These are phyloP conservation scores for Hassar affinis DNA, from an alignment of 2,113 vertebrate genomes.

Conservation along the genomic window DNA sequence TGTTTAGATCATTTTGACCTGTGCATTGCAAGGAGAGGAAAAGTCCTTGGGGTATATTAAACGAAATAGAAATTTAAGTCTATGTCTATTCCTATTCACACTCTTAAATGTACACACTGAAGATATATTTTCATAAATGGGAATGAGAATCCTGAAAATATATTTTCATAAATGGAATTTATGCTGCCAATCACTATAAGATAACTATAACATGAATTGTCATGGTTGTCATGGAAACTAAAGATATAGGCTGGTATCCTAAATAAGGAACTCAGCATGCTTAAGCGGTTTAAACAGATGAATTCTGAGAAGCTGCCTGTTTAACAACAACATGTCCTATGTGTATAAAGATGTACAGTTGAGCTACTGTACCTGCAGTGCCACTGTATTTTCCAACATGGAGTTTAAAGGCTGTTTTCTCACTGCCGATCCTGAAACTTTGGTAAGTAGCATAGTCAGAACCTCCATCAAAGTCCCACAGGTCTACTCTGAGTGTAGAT, in stretches of 20 bases:
- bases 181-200: neutral
- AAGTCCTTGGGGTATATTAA: neutral
- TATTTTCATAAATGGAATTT: neutral
- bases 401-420: slow-evolving; percentile 56
- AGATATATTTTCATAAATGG: neutral
- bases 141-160: too few species aligned
- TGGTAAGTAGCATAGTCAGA: slow-evolving; percentile 60
- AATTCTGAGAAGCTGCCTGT: neutral
- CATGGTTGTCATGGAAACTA: neutral
- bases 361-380: slow-evolving; percentile 63
- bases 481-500: slow-evolving; percentile 62
- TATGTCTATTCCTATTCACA: neutral
- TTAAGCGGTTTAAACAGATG: neutral
- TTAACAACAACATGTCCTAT: neutral
- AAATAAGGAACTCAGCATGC: neutral
- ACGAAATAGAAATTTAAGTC: neutral
- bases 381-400: slow-evolving; percentile 62
- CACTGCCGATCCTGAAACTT: slow-evolving; percentile 59
- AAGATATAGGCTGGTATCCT: neutral
- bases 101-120: neutral
- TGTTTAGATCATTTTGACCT: neutral
- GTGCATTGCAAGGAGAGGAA: neutral
- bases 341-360: neutral
- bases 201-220: neutral
- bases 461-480: slow-evolving; percentile 64